Conservation (phyloP, 53 echinoderm and acorn worm genomes). For the Holothuria scabra region DNA sequence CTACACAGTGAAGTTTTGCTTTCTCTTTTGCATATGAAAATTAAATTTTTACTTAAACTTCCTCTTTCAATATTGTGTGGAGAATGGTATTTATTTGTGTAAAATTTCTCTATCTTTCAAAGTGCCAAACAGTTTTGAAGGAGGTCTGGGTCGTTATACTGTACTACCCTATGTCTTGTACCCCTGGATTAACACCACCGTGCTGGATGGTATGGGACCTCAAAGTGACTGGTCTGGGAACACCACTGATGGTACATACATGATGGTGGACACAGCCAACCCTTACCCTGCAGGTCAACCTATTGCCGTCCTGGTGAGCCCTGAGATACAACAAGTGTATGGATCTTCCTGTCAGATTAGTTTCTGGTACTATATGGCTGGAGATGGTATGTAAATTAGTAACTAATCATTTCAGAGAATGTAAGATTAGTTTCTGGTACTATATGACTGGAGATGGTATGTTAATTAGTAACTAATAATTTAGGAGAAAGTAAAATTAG, state of each 20-base stretch:
- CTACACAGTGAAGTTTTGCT: too few species aligned
- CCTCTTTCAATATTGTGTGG: not conserved
- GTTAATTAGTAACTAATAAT: not conserved
- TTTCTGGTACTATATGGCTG: conserved; percentile 4
- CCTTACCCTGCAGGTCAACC: not conserved
- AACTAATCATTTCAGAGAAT: not conserved
- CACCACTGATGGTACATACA: not conserved
- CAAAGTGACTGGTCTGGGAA: not conserved
- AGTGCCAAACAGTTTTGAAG: conserved; percentile 1
- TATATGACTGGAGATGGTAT: conserved; percentile 35
- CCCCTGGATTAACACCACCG: not conserved
- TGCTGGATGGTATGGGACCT: not conserved
- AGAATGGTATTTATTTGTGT: not conserved
- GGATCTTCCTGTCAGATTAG: conserved; percentile 1
- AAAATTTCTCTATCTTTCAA: not conserved
- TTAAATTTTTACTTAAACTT: too few species aligned
- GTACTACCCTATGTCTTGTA: not conserved
- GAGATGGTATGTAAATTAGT: conserved; percentile 6
- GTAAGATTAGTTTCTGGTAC: conserved; percentile 22
- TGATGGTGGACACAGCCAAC: not conserved
- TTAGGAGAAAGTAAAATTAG: not conserved
- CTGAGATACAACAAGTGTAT: conserved; percentile 11
- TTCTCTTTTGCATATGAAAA: too few species aligned
- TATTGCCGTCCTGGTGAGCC: not conserved
- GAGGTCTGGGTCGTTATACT: not conserved